Percentiles rank a stretch among this genome's conserved stretches.
Conservation (phyloP, 2,888 invertebrate genomes). For the Dromius quadrimaculatus region DNA sequence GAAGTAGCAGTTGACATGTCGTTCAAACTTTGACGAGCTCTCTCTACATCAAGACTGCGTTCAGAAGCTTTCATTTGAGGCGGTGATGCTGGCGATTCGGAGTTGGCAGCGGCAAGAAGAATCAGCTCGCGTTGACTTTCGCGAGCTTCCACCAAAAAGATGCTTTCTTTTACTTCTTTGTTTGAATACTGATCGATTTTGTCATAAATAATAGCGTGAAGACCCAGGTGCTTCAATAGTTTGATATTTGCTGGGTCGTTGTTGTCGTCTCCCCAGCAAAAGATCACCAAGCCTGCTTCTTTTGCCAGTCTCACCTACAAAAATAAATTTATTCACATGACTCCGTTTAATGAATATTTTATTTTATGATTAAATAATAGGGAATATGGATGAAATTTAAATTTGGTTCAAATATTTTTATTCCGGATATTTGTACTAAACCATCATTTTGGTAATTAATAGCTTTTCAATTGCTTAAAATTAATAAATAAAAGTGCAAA, state of each 20-base stretch:
- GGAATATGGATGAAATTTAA: too few relatives aligned
- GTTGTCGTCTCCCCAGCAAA: slow-evolving; percentile 98
- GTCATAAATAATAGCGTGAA: slow-evolving; percentile 97
- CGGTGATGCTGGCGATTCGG: slow-evolving; percentile 55
- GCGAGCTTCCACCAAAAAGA: slow-evolving; percentile 84
- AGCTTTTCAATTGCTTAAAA: too few relatives aligned
- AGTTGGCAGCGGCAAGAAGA: slow-evolving; percentile 63
- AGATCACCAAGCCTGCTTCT: slow-evolving; percentile 86
- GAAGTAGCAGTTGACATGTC: slow-evolving; percentile 71
- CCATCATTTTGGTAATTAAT: too few relatives aligned
- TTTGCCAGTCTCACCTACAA: slow-evolving; percentile 80
- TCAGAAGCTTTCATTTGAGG: slow-evolving; percentile 59
- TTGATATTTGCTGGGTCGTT: slow-evolving; percentile 88
- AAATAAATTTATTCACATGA: too few relatives aligned
- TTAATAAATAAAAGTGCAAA: too few relatives aligned
- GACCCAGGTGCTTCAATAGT: slow-evolving; percentile 86
- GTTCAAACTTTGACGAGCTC: slow-evolving; percentile 61
- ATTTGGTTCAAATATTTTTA: too few relatives aligned
- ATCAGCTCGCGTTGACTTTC: slow-evolving; percentile 76
- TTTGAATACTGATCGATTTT: slow-evolving; percentile 83
- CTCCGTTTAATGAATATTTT: too few relatives aligned
- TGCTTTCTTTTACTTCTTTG: slow-evolving; percentile 84
- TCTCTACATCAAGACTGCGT: slow-evolving; percentile 64
- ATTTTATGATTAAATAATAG: too few relatives aligned
- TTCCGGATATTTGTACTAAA: too few relatives aligned